Percentiles rank a stretch among this genome's conserved stretches.
phyloP scores from a whole-genome alignment of 2,888 invertebrate species.

The Zaprionus bogoriensis region DNA sequence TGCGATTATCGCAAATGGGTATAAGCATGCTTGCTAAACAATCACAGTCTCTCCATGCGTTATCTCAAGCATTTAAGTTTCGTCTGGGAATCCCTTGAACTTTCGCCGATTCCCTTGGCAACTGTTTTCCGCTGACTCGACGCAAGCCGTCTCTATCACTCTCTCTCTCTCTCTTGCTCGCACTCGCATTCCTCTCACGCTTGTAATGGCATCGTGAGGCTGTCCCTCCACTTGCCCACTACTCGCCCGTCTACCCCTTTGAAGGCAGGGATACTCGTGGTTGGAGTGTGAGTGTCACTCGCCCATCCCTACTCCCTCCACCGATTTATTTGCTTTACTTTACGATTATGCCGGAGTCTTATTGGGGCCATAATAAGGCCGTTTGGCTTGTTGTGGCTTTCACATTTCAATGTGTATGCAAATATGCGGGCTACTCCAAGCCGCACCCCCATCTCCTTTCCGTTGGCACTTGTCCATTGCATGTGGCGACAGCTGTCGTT shows the following conservation, averaged over 20 bases:
- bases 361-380: constrained; percentile 47
- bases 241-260: constrained; percentile 2
- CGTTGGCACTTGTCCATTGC: constrained; percentile 16
- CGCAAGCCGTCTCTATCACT: not conserved
- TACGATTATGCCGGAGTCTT: constrained; percentile 63
- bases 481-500: constrained; percentile 59
- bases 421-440: constrained; percentile 16
- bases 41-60: not conserved
- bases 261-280: constrained; percentile 16
- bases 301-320: not conserved
- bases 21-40: not conserved
- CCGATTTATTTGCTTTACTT: constrained; percentile 54
- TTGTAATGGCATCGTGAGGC: no score
- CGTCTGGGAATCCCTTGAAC: not conserved
- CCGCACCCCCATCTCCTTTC: not conserved
- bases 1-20: no score
- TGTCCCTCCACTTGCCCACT: not conserved
- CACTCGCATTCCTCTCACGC: no score
- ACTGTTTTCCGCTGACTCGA: not conserved
- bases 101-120: not conserved
- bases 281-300: not conserved
- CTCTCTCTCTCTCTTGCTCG: not conserved
- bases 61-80: constrained; percentile 1
- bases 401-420: constrained; percentile 69
- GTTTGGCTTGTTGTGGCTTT: constrained; percentile 53